Evolutionary conservation across 2,797 vertebrate genomes (phyloP), one percentile per base, ranked within the genome.

Genomic region (Thaleichthys pacificus): DNA sequence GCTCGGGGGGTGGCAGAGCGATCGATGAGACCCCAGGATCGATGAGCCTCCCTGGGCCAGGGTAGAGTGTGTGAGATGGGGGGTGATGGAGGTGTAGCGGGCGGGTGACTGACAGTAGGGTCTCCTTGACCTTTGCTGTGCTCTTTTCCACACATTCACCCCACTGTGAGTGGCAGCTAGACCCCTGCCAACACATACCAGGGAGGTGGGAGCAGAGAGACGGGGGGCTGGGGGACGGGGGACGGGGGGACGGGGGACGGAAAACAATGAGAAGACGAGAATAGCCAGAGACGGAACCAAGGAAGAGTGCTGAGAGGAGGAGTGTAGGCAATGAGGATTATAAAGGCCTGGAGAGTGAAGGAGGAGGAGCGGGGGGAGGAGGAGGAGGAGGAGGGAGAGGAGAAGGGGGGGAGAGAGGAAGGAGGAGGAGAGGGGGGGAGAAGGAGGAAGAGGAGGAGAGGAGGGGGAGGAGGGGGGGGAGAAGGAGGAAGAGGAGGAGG

Each of bases 81-180:
- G 61, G 38, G 49, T 28, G 24, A 30, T 4, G 61, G 12, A 24
- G 65, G 66, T 71, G 42, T 12, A 73, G 35, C 54, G 67, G 71
- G 66, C 8, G 54, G 71, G 62, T 89, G 86, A 90, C 79, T 87
- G 91, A 90, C 91, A 90, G 72, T 61, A 61, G 69, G 77, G 76
- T 80, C 68, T 78, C 77, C 77, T 73, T 89, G 90, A 91, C 91
- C 91, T 92, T 92, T 92, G 77, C 82, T 79, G 73, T 86, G 89
- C 84, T 91, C 86, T 90, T 91, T 89, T 86, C 85, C 85, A 86
- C 32, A 4, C 78, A 74, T 77, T 84, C 77, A 77, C 82, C 86
- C 87, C 73, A 68, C 82, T 81, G 87, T 84, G 86, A 88, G 77
- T 81, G 80, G 79, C 80, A 80, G 77, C 72, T 71, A 78, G 74